A percentile compares a stretch with the other conserved stretches of the same genome.
phyloP scores from a whole-genome alignment of 1,140 invertebrate species.

The Orussus abietinus region DNA sequence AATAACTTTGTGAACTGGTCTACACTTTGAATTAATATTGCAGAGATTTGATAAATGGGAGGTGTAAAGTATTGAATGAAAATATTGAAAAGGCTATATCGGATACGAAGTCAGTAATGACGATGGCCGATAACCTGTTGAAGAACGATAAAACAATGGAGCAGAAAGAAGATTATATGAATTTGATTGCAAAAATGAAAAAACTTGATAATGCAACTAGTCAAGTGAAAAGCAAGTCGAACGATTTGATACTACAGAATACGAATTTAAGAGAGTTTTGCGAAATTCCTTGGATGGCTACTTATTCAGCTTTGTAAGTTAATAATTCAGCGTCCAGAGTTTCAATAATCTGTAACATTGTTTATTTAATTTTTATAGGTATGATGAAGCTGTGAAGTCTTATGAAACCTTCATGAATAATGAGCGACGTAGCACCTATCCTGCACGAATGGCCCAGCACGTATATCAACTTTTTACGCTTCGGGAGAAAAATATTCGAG shows the following conservation, averaged over 20 bases:
- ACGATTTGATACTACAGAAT: slow-evolving; percentile 13
- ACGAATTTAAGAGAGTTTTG: slow-evolving; percentile 16
- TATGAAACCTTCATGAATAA: slow-evolving; percentile 14
- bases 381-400: slow-evolving; percentile 14
- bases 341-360: slow-evolving; percentile 2
- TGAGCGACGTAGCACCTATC: slow-evolving; percentile 1
- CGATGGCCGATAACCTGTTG: slow-evolving; percentile 7
- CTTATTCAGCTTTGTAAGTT: slow-evolving; percentile 24
- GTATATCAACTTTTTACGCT: slow-evolving; percentile 18
- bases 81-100: slow-evolving; percentile 17
- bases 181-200: slow-evolving; percentile 20
- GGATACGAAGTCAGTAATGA: slow-evolving; percentile 16
- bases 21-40: slow-evolving; percentile 20
- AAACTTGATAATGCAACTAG: slow-evolving; percentile 19
- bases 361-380: slow-evolving; percentile 21
- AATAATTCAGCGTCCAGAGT: slow-evolving; percentile 4
- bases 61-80: slow-evolving; percentile 15
- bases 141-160: background rate
- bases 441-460: slow-evolving; percentile 24
- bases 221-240: slow-evolving; percentile 24
- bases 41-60: slow-evolving; percentile 28
- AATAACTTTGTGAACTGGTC: too few species aligned
- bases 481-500: slow-evolving; percentile 8
- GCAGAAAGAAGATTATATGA: slow-evolving; percentile 4
- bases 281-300: slow-evolving; percentile 15